Base-by-base conservation (phyloP, 2,113 vertebrate genomes). In the Chionis minor region DNA sequence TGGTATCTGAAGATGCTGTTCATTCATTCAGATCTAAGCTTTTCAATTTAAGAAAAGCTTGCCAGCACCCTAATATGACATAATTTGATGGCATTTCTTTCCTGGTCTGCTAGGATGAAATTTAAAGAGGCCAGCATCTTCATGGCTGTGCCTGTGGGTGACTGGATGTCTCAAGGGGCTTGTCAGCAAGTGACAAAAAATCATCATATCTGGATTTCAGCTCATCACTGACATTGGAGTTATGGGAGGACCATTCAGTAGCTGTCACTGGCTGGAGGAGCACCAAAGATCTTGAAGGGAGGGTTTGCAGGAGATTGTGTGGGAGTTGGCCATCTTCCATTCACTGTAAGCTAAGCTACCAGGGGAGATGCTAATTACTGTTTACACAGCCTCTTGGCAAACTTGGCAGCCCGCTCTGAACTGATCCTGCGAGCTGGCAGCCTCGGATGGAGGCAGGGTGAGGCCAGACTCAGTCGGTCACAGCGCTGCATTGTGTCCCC, bases 401-500 rank as follows among this genome's bases (percentile, higher is more conserved):
- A 58, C 8, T 12, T 69, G 35, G 54, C 86, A 91, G 47, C 49
- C 26, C 1, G 1, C 56, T 65, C 62, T 62, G 62, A 73, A 32
- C 5, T 3, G 2, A 32, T 5, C n/a, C 87, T 65, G 38, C 0
- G 7, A 45, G 54, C 45, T 81, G 77, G 15, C 40, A 56, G 67
- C 23, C 42, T 35, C 61, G n/a, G 38, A 35, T 0, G 7, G 47
- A 51, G 49, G 26, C 81, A 78, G 59, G 23, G 12, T 24, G 32
- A 81, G 55, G 55, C 40, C 69, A 67, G 45, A 19, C 19, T 40
- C 32, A 35, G 42, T 33, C 2, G 1, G 32, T 17, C 78, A 45
- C 2, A 1, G 47, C 0, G 0, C 72, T 17, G 32, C 17, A 7
- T 16, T 16, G 26, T 0, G 0, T 33, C 35, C 35, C 9, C 23